phyloP scores from a whole-genome alignment of 2,888 invertebrate species.

The Saturnia japonica region DNA sequence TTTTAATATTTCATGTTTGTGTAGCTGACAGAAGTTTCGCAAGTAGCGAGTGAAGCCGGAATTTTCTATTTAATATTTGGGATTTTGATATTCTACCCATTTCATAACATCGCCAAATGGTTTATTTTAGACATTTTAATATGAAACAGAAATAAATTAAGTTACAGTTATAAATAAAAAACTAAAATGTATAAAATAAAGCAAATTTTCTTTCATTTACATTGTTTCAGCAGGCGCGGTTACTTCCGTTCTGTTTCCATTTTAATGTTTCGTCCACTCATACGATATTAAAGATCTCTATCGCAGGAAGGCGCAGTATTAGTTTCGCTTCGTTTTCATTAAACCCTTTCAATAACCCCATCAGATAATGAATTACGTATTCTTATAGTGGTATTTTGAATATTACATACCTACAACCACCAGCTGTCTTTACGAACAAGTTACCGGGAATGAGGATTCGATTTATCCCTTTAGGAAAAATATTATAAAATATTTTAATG shows the following conservation, averaged over 20 bases:
- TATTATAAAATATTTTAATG: too few species aligned
- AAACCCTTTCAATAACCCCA: conserved; percentile 61
- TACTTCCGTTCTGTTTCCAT: conserved; percentile 62
- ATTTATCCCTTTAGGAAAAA: too few species aligned
- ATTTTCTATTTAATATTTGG: too few species aligned
- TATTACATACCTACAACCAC: too few species aligned
- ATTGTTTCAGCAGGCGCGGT: conserved; percentile 63
- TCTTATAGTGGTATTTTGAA: neutral
- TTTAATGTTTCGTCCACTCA: conserved; percentile 75
- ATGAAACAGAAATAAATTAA: neutral
- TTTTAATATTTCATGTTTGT: too few species aligned
- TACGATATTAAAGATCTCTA: conserved; percentile 78
- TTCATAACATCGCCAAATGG: too few species aligned
- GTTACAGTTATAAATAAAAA: neutral
- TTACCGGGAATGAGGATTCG: too few species aligned
- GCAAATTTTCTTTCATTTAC: conserved; percentile 24
- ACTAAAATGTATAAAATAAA: conserved; percentile 8
- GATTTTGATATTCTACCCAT: too few species aligned
- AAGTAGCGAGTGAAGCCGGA: too few species aligned
- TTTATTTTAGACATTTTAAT: too few species aligned
- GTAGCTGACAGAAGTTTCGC: too few species aligned
- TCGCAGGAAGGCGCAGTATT: conserved; percentile 76
- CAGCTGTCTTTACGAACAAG: too few species aligned
- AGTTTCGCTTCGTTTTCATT: conserved; percentile 75
- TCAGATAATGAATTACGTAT: conserved; percentile 16